These are phyloP conservation scores for Platyura marginata DNA, from an alignment of 1,140 invertebrate species.

Conservation along the genomic window DNA sequence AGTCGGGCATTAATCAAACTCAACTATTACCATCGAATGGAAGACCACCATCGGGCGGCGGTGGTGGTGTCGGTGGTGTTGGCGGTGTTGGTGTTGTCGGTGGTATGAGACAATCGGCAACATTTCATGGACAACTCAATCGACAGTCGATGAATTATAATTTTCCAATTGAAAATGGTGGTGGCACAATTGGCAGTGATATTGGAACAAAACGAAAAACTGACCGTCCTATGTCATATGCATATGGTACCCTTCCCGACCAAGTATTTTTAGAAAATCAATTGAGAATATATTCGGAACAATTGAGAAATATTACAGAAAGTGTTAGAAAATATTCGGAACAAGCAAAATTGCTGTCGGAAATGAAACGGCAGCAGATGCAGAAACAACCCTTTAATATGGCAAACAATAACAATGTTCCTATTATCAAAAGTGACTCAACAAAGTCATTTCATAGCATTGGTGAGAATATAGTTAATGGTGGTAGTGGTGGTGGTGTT, in stretches of 20 bases:
- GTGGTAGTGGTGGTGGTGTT: not conserved
- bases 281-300: conserved; percentile 21
- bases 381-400: conserved; percentile 10
- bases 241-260: conserved; percentile 15
- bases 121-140: conserved; percentile 13
- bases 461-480: not conserved
- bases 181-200: not conserved
- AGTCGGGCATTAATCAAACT: not conserved
- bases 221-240: conserved; percentile 18
- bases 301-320: conserved; percentile 21
- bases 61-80: conserved; percentile 9
- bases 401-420: not conserved
- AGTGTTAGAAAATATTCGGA: conserved; percentile 23
- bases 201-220: not conserved
- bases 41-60: not conserved
- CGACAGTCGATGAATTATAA: not conserved
- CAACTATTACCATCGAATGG: not conserved
- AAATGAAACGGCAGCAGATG: conserved; percentile 20
- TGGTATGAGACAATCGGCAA: conserved; percentile 18
- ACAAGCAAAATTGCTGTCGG: conserved; percentile 20
- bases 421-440: conserved; percentile 1
- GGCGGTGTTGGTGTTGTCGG: not conserved
- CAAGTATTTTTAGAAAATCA: conserved; percentile 22
- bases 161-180: not conserved
- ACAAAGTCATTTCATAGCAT: not conserved